Evolutionary conservation across 2,888 invertebrate genomes (phyloP).

Genomic region (Trilocha varians): DNA sequence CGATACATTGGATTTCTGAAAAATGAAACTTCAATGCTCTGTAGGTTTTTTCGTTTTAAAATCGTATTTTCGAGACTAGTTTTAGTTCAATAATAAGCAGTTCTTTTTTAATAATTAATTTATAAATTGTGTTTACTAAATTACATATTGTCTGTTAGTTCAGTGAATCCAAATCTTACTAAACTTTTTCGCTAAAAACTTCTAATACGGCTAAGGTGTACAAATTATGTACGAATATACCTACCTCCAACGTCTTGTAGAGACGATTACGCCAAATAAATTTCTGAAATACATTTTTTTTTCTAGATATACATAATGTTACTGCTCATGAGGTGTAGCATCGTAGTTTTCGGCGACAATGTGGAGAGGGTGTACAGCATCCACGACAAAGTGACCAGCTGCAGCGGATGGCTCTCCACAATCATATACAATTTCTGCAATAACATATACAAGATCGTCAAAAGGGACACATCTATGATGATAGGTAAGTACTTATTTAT

Average conservation of each 20-base stretch:
- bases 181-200: too few species aligned
- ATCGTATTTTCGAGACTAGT: too few species aligned
- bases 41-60: conserved; percentile 31
- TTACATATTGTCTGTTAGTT: too few species aligned
- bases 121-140: too few species aligned
- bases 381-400: conserved; percentile 41
- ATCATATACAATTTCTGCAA: conserved; percentile 50
- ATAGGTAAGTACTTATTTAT: conserved; percentile 32
- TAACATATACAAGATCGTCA: conserved; percentile 49
- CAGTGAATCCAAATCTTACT: too few species aligned
- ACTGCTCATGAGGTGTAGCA: conserved; percentile 26
- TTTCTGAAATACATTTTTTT: conserved; percentile 14
- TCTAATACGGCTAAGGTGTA: too few species aligned
- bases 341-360: conserved; percentile 18
- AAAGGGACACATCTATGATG: conserved; percentile 50
- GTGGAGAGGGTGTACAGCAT: conserved; percentile 31
- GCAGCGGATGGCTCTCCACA: conserved; percentile 47
- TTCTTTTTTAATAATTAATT: too few species aligned
- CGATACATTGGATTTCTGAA: conserved; percentile 18
- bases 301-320: conserved; percentile 40
- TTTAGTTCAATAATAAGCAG: too few species aligned
- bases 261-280: conserved; percentile 7
- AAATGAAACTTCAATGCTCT: conserved; percentile 40
- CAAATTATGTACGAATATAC: too few species aligned
- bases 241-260: too few species aligned